Evolutionary conservation across 2,113 vertebrate genomes (phyloP), one percentile per base, ranked within the genome.

Genomic region (Heteronetta atricapilla): DNA sequence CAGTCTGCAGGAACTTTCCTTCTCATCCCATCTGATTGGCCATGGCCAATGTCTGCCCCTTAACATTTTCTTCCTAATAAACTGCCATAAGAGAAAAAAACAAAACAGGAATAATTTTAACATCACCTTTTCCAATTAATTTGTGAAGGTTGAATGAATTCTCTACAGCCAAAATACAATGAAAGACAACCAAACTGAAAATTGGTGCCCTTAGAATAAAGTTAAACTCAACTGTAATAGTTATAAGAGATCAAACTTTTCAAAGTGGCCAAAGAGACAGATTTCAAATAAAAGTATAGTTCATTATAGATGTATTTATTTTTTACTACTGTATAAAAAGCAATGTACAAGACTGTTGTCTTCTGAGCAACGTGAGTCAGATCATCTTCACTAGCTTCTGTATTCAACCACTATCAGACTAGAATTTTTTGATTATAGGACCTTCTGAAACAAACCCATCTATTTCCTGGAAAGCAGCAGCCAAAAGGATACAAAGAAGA

Each of bases 401-500:
- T 38, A 90, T 89, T 38, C 44, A 82, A 28, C 19, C 17, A 26
- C 31, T 53, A 48, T 14, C 20, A 77, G 26, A 23, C 64, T 55
- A 50, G 20, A 53, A 58, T 0, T 36, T 90, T 64, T 68, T 81
- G 52, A 64, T 10, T 75, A 34, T 0, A 4, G 36, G 8, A 34
- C 33, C 34, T 82, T 93, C 33, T 73, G 77, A 82, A 90, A 73
- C 26, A 68, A 74, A 44, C 19, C 34, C 28, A 25, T 69, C 26
- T 82, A 67, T 5, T 21, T 20, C n/a, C 40, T 42, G 56, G 76
- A 91, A 88, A 5, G 17, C 58, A 92, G 84, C 31, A 56, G 77
- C 16, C 7, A 58, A 95, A 98, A 98, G 98, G 99, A 99, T 99
- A 99, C 99, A 90, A 99, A 99, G 96, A 99, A 99, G 94, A 99